A percentile compares a stretch with the other conserved stretches of the same genome.
phyloP scores from a whole-genome alignment of 1,140 invertebrate genomes.

The Belonocnema kinseyi region DNA sequence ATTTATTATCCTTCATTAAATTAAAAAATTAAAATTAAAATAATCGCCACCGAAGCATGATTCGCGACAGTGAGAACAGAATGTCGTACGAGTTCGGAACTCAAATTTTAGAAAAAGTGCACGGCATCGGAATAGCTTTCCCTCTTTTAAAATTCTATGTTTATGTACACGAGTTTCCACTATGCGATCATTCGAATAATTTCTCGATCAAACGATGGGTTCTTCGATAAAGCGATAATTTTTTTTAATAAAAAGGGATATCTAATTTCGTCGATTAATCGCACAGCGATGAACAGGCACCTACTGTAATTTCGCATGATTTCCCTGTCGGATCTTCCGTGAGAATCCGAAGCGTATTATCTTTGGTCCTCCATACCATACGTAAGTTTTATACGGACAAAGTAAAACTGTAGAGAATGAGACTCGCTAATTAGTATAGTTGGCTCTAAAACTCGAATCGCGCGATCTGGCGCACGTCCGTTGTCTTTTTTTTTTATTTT shows the following conservation, averaged over 20 bases:
- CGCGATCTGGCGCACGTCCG: background rate
- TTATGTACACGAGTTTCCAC: background rate
- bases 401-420: constrained; percentile 18
- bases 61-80: background rate
- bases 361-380: constrained; percentile 12
- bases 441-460: background rate
- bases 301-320: constrained; percentile 25
- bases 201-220: background rate
- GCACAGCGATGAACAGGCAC: constrained; percentile 27
- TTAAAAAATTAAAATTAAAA: background rate
- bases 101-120: background rate
- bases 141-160: background rate
- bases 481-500: constrained; percentile 21
- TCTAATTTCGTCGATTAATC: constrained; percentile 15
- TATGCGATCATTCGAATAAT: background rate
- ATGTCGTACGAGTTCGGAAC: constrained; percentile 1
- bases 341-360: constrained; percentile 23
- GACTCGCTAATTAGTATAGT: constrained; percentile 21
- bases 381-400: constrained; percentile 8
- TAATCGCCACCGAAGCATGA: background rate
- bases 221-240: background rate
- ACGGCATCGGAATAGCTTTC: background rate
- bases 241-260: background rate
- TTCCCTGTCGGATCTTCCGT: background rate
- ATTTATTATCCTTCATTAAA: background rate